phyloP scores from a whole-genome alignment of 2,113 vertebrate genomes.

The Rallus limicola region DNA sequence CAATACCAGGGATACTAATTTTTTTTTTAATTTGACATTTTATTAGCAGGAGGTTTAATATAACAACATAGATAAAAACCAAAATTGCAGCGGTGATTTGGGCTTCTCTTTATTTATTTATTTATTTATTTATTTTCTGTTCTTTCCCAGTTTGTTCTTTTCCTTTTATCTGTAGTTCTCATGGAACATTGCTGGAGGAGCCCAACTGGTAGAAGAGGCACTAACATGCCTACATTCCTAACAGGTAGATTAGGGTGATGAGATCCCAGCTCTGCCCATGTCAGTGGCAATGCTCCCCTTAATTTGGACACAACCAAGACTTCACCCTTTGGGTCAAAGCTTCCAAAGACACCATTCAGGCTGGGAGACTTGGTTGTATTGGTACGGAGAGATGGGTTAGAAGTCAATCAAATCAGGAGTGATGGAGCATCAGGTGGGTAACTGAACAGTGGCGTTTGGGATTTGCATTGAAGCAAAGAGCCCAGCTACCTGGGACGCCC shows the following conservation, averaged over 20 bases:
- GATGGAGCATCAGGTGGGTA: not conserved
- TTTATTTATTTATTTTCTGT: not conserved
- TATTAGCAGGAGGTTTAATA: constrained; percentile 51
- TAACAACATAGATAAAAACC: constrained; percentile 53
- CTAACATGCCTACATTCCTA: not conserved
- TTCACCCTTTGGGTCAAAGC: not conserved
- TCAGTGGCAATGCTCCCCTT: not conserved
- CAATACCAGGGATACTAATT: constrained; percentile 16
- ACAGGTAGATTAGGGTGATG: not conserved
- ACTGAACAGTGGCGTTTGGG: accelerated
- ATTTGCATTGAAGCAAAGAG: not conserved
- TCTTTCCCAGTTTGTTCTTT: not conserved
- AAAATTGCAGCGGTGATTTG: constrained; percentile 8
- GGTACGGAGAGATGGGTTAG: not conserved
- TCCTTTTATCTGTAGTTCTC: not conserved
- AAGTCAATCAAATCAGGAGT: not conserved
- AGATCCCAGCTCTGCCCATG: accelerated
- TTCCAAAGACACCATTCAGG: not conserved
- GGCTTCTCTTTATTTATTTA: not conserved
- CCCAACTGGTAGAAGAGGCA: not conserved
- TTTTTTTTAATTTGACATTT: constrained; percentile 66
- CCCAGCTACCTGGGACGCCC: not conserved
- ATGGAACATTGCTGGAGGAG: not conserved
- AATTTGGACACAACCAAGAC: not conserved
- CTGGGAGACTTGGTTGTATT: not conserved